Evolutionary conservation across 2,797 vertebrate species (phyloP).

Genomic region (Emydoidea blandingii): DNA sequence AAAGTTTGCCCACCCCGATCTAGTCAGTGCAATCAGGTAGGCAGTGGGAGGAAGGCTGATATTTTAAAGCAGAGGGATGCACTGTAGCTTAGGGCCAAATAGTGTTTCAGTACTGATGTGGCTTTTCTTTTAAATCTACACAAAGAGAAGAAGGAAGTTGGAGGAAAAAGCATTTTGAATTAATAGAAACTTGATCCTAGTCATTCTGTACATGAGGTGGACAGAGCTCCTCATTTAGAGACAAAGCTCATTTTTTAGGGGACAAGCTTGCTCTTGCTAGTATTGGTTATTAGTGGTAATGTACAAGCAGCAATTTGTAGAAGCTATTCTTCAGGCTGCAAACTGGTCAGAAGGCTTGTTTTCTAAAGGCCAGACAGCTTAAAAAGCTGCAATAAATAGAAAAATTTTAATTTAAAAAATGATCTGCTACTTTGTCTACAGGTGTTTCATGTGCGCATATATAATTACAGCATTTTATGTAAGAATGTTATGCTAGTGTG

Average conservation of each 20-base stretch:
- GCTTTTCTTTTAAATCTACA: background rate
- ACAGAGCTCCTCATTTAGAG: background rate
- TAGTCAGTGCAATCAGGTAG: slow-evolving; percentile 38
- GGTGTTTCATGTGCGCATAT: background rate
- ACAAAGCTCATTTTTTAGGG: background rate
- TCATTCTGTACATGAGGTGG: background rate
- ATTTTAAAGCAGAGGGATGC: slow-evolving; percentile 15
- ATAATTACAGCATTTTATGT: background rate
- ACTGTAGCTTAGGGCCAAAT: slow-evolving; percentile 12
- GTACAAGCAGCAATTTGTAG: background rate
- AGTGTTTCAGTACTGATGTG: slow-evolving; percentile 15
- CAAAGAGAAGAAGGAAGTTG: background rate
- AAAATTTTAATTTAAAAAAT: background rate
- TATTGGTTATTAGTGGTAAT: slow-evolving; percentile 17
- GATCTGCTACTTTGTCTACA: background rate
- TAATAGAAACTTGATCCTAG: background rate
- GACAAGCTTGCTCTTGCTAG: background rate
- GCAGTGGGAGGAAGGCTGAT: slow-evolving; percentile 44
- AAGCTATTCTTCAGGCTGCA: background rate
- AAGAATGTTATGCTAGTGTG: background rate
- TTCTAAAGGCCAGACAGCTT: background rate
- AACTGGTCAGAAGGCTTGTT: background rate
- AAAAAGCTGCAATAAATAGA: background rate
- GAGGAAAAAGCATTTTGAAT: background rate
- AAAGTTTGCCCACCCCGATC: no score